A percentile compares a stretch with the other conserved stretches of the same genome.
Evolutionary conservation across 2,113 vertebrate genomes (phyloP).

Genomic region (Hyla sarda): DNA sequence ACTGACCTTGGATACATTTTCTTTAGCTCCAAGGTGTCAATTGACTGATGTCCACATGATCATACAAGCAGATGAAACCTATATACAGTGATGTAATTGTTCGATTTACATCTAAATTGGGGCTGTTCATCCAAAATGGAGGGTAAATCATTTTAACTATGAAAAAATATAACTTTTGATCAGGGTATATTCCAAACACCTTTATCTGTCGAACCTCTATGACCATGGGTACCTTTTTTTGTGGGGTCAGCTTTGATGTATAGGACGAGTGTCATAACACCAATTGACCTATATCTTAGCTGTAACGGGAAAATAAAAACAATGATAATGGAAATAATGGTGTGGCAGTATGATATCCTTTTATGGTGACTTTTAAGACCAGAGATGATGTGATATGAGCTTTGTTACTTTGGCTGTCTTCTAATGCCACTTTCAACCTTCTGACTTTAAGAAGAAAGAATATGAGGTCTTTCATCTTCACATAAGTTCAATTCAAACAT

Average conservation of each 20-base stretch:
- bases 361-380: constrained; percentile 27
- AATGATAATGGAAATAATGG: constrained; percentile 9
- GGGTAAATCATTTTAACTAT: neutral
- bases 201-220: neutral
- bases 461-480: constrained; percentile 50
- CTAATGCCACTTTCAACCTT: constrained; percentile 34
- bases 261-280: neutral
- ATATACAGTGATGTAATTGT: neutral
- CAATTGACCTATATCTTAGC: constrained; percentile 9
- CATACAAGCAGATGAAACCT: neutral
- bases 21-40: too few species aligned
- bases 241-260: neutral
- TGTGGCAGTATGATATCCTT: neutral
- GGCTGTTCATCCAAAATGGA: neutral
- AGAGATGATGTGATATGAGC: neutral
- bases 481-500: constrained; percentile 2
- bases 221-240: neutral
- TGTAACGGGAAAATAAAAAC: constrained; percentile 12
- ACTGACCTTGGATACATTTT: too few species aligned
- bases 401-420: neutral
- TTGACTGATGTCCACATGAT: neutral
- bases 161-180: neutral
- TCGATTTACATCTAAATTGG: neutral
- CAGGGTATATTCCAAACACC: neutral
- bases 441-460: neutral